Percentiles rank a stretch among this genome's conserved stretches.
Evolutionary conservation across 2,888 invertebrate genomes (phyloP).

Genomic region (Caenorhabditis sinica): DNA sequence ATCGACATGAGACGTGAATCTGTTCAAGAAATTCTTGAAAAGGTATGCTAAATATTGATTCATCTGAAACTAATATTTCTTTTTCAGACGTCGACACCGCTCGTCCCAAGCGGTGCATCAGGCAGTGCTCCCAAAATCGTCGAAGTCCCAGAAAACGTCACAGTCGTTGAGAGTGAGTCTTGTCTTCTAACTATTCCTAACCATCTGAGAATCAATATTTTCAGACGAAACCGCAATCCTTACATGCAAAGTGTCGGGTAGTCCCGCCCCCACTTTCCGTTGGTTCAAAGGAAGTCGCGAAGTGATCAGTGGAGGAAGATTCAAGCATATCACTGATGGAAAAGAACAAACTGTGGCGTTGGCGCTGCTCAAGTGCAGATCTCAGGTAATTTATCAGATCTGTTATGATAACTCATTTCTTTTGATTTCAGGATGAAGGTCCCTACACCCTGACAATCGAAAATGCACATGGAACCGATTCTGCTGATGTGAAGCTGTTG

Average conservation of each 20-base stretch:
- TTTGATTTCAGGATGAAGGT: conserved; percentile 86
- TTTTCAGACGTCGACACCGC: conserved; percentile 88
- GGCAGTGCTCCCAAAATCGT: conserved; percentile 90
- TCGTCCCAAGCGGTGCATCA: conserved; percentile 87
- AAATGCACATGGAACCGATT: conserved; percentile 96
- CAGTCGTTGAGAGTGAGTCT: conserved; percentile 93
- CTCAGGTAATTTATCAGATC: conserved; percentile 84
- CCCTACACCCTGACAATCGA: conserved; percentile 93
- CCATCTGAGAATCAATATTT: neutral
- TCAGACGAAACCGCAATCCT: conserved; percentile 94
- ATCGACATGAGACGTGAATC: conserved; percentile 91
- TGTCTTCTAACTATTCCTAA: neutral
- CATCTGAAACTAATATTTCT: conserved; percentile 85
- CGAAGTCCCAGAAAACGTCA: conserved; percentile 95
- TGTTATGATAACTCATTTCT: neutral
- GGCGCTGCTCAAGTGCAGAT: conserved; percentile 95
- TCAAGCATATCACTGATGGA: conserved; percentile 95
- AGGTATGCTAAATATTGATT: conserved; percentile 62
- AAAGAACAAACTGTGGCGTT: conserved; percentile 94
- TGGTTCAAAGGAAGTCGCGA: conserved; percentile 82
- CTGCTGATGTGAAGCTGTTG: conserved; percentile 95
- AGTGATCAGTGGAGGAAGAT: conserved; percentile 93
- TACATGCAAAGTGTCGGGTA: conserved; percentile 94
- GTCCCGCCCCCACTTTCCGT: conserved; percentile 92
- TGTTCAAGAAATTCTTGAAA: conserved; percentile 81